Evolutionary conservation across 2,113 vertebrate species (phyloP).

Genomic region (Narcine bancroftii): DNA sequence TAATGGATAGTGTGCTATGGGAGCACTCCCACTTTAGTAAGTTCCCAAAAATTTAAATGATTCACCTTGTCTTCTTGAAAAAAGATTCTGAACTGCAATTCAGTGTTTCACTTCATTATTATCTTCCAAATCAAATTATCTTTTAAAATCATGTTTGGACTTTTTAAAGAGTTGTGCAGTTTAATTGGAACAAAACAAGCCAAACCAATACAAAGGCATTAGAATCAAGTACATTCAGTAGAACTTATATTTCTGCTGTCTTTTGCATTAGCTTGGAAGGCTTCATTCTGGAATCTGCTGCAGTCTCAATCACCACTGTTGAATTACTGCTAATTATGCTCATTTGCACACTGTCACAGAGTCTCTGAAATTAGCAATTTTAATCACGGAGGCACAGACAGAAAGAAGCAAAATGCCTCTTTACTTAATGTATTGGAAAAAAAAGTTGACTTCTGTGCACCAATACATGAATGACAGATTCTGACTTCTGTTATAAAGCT

Average conservation of each 20-base stretch:
- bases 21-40: background rate
- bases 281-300: background rate
- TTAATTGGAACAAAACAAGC: background rate
- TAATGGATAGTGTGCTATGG: background rate
- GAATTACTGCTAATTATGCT: background rate
- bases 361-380: background rate
- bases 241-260: background rate
- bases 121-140: background rate
- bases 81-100: background rate
- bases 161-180: background rate
- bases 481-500: background rate
- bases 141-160: background rate
- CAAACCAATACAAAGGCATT: background rate
- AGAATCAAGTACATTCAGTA: background rate
- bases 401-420: too few relatives aligned
- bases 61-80: background rate
- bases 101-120: background rate
- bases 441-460: background rate
- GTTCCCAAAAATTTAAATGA: background rate
- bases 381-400: background rate
- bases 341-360: background rate
- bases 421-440: background rate
- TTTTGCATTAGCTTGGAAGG: background rate
- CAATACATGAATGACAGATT: background rate
- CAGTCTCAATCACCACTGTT: background rate